These are phyloP conservation scores for Eupithecia centaureata DNA, from an alignment of 2,888 invertebrate species.

Conservation along the genomic window DNA sequence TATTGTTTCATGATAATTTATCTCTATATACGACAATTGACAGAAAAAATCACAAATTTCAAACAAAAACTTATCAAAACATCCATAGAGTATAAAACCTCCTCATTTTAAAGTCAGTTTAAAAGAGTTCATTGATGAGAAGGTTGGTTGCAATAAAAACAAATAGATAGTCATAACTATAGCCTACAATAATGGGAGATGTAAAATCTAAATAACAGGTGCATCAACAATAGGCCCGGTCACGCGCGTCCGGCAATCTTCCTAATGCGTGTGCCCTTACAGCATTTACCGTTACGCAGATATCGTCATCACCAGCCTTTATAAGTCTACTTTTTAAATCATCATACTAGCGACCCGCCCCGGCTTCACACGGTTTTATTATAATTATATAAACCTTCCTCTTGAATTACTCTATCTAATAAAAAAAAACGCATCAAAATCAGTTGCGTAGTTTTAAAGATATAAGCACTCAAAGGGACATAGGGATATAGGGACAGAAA, in stretches of 20 bases:
- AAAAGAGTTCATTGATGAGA: not conserved
- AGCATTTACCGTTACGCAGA: not conserved
- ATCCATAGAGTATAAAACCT: not conserved
- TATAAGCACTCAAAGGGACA: too few species aligned
- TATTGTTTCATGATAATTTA: too few species aligned
- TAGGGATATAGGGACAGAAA: too few species aligned
- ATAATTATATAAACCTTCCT: too few species aligned
- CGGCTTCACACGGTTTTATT: too few species aligned
- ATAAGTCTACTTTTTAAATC: not conserved
- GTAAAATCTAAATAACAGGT: conserved; percentile 15
- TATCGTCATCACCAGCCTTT: not conserved
- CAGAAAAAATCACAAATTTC: too few species aligned
- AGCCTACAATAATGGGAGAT: not conserved
- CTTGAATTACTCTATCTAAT: too few species aligned
- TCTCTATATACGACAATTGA: too few species aligned
- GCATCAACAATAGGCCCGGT: conserved; percentile 19
- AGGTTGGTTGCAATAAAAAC: not conserved
- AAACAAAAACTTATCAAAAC: not conserved
- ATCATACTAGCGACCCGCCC: too few species aligned
- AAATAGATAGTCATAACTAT: not conserved
- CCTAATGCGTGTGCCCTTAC: conserved; percentile 20
- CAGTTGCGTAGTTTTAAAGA: too few species aligned
- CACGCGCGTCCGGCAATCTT: conserved; percentile 22
- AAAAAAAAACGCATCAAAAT: too few species aligned
- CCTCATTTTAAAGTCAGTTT: not conserved